A percentile compares a stretch with the other conserved stretches of the same genome.
Evolutionary conservation across 2,113 vertebrate species (phyloP).

Genomic region (Etheostoma spectabile): DNA sequence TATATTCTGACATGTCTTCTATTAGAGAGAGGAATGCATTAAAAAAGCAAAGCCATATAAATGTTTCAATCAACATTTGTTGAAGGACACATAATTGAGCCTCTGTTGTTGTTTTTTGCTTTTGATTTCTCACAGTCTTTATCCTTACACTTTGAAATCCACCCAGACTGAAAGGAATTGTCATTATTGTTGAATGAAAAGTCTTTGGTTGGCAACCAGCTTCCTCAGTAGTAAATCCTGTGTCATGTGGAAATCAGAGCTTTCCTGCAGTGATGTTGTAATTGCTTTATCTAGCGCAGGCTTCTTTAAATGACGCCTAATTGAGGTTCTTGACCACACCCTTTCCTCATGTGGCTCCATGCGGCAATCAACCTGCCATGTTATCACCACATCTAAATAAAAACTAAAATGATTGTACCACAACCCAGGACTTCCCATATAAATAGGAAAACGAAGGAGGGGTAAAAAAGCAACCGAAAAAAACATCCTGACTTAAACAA

Average conservation of each 20-base stretch:
- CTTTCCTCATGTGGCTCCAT: slow-evolving; percentile 75
- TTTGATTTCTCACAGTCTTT: slow-evolving; percentile 22
- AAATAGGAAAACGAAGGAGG: slow-evolving; percentile 48
- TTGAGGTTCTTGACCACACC: slow-evolving; percentile 70
- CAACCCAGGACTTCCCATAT: slow-evolving; percentile 73
- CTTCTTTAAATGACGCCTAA: slow-evolving; percentile 74
- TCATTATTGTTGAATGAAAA: slow-evolving; percentile 47
- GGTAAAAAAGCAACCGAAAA: slow-evolving; percentile 34
- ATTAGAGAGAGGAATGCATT: not conserved
- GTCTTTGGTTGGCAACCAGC: slow-evolving; percentile 13
- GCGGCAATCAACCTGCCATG: slow-evolving; percentile 72
- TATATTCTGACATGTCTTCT: slow-evolving; percentile 30
- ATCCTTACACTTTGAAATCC: slow-evolving; percentile 7
- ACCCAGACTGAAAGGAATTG: slow-evolving; percentile 21
- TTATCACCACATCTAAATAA: slow-evolving; percentile 81
- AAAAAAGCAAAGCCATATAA: not conserved
- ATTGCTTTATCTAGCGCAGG: slow-evolving; percentile 73
- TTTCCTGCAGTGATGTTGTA: slow-evolving; percentile 58
- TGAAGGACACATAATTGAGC: not conserved
- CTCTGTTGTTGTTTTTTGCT: not conserved
- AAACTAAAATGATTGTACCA: slow-evolving; percentile 80
- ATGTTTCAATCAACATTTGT: too few relatives aligned
- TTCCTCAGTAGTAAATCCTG: slow-evolving; percentile 58
- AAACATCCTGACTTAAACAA: slow-evolving; percentile 76
- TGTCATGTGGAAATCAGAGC: slow-evolving; percentile 30